These are phyloP conservation scores for Xestia rhomboidea DNA, from an alignment of 2,888 invertebrate species.

Conservation along the genomic window DNA sequence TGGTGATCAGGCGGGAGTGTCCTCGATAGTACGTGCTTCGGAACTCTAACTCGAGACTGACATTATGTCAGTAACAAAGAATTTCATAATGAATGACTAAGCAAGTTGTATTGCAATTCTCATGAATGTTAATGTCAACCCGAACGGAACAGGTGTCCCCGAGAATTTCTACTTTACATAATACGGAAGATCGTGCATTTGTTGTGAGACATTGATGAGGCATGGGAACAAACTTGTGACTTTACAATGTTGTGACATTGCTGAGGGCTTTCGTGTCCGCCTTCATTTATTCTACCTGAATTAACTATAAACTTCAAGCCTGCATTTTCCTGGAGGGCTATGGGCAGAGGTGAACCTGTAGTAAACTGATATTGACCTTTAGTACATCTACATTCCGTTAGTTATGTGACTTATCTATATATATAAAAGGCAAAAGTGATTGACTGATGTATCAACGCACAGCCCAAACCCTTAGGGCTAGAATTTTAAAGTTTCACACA, in stretches of 20 bases:
- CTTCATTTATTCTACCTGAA: not conserved
- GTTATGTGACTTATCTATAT: too few relatives aligned
- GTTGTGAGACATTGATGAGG: constrained; percentile 8
- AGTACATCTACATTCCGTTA: not conserved
- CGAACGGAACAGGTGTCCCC: constrained; percentile 30
- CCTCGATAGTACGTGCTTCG: too few relatives aligned
- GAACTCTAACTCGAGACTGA: too few relatives aligned
- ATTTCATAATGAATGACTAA: not conserved
- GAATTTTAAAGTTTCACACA: too few relatives aligned
- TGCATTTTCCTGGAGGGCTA: not conserved
- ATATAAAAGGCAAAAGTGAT: too few relatives aligned
- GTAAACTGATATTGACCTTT: not conserved
- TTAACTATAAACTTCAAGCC: not conserved
- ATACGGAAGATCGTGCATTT: constrained; percentile 14
- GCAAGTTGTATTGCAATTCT: constrained; percentile 6
- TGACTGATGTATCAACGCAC: too few relatives aligned
- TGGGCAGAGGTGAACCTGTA: not conserved
- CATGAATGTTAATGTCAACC: not conserved
- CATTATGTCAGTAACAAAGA: not conserved
- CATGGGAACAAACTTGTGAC: not conserved
- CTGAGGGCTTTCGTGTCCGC: not conserved
- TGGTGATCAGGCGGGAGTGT: too few relatives aligned
- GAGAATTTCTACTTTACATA: constrained; percentile 33
- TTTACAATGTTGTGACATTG: not conserved
- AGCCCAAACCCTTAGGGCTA: too few relatives aligned